Conservation (phyloP, 2,797 vertebrate species). For the Leuciscus waleckii region DNA sequence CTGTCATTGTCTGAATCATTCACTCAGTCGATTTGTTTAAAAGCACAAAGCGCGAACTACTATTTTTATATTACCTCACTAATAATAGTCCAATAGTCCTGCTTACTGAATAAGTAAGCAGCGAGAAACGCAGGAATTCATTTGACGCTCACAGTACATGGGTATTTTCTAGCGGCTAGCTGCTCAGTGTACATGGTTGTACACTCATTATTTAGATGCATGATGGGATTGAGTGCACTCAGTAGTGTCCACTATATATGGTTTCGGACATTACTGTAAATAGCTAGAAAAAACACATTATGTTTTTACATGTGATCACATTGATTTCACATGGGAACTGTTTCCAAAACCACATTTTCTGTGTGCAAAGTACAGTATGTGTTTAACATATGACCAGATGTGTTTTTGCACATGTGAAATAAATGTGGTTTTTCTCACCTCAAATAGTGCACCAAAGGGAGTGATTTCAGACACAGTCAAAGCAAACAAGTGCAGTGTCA, state of each 20-base stretch:
- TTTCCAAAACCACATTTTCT: neutral
- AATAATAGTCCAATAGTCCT: neutral
- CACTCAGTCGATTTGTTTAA: neutral
- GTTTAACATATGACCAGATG: neutral
- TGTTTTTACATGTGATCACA: neutral
- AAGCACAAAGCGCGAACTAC: neutral
- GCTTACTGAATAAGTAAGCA: neutral
- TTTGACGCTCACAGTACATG: neutral
- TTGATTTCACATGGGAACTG: neutral
- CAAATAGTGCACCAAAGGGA: neutral
- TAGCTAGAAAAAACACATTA: neutral
- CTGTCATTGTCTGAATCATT: neutral
- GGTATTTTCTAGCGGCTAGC: neutral
- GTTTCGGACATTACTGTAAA: neutral
- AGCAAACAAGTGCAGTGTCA: neutral
- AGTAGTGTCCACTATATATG: neutral
- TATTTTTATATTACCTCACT: neutral
- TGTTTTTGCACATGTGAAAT: neutral
- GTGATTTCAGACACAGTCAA: neutral
- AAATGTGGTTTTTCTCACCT: neutral
- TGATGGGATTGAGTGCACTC: neutral
- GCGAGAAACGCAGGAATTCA: neutral
- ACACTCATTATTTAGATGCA: neutral
- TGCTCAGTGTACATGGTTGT: neutral
- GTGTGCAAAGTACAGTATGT: neutral